These are phyloP conservation scores for Ischnus inquisitorius DNA, from an alignment of 2,888 invertebrate genomes.

Conservation along the genomic window DNA sequence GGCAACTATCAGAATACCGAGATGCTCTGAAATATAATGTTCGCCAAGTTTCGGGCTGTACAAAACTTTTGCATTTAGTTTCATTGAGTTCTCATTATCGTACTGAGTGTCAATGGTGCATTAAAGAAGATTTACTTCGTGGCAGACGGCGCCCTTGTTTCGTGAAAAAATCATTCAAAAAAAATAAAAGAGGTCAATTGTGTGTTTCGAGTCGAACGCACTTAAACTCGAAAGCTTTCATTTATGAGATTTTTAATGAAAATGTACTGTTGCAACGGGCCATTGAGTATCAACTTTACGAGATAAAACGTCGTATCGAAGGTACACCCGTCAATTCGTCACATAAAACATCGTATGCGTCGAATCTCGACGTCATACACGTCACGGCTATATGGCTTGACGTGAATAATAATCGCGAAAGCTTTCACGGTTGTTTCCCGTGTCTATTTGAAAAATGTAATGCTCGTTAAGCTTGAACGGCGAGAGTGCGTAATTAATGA, in stretches of 20 bases:
- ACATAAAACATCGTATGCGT: constrained; percentile 11
- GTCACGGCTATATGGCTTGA: background rate
- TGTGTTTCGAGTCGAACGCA: background rate
- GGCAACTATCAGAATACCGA: background rate
- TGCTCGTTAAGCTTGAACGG: constrained; percentile 37
- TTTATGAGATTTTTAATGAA: background rate
- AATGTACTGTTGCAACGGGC: background rate
- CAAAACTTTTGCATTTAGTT: background rate
- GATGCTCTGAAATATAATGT: background rate
- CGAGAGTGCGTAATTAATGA: constrained; percentile 43
- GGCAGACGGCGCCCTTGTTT: background rate
- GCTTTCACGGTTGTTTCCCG: background rate
- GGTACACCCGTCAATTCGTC: constrained; percentile 13
- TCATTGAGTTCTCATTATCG: background rate
- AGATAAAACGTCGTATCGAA: constrained; percentile 40
- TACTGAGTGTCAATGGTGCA: background rate
- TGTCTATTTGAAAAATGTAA: constrained; percentile 43
- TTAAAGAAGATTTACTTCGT: background rate
- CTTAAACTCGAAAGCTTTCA: background rate
- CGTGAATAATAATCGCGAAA: constrained; percentile 31
- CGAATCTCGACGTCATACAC: background rate
- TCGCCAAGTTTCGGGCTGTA: background rate
- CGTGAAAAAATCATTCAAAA: background rate
- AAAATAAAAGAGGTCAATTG: background rate
- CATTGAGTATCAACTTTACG: background rate